phyloP scores from a whole-genome alignment of 2,797 vertebrate genomes.

The Pipistrellus kuhlii region DNA sequence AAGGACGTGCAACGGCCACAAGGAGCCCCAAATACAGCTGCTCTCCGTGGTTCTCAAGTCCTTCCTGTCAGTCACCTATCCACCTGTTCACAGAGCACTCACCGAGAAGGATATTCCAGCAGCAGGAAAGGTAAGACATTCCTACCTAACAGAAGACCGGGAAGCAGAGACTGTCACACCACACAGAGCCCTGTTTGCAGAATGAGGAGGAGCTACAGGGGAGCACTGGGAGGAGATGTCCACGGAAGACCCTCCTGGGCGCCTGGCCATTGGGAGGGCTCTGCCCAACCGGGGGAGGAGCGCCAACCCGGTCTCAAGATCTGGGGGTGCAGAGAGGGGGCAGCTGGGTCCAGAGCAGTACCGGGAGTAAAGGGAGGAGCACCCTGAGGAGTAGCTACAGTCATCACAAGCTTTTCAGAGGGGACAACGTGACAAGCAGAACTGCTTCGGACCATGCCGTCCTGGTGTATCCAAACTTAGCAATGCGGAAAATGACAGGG shows the following conservation, averaged over 20 bases:
- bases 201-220: not conserved
- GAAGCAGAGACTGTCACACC: not conserved
- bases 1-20: not conserved
- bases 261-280: fast-evolving
- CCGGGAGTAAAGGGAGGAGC: too few species aligned
- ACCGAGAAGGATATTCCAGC: not conserved
- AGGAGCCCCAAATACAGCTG: not conserved
- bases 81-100: not conserved
- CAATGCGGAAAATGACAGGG: fast-evolving
- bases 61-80: not conserved
- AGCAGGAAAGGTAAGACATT: not conserved
- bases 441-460: fast-evolving
- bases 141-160: not conserved
- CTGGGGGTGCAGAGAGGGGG: not conserved
- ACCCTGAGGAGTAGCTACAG: not conserved
- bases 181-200: not conserved
- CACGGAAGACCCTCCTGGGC: too few species aligned
- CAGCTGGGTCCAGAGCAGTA: not conserved
- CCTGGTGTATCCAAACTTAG: not conserved
- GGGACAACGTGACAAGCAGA: not conserved
- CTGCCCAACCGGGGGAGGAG: not conserved
- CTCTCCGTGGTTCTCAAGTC: not conserved
- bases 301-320: not conserved
- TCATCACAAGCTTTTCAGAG: not conserved
- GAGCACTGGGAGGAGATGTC: not conserved